A percentile compares a stretch with the other conserved stretches of the same genome.
phyloP scores from a whole-genome alignment of 2,113 vertebrate species.

The Rhineura floridana region DNA sequence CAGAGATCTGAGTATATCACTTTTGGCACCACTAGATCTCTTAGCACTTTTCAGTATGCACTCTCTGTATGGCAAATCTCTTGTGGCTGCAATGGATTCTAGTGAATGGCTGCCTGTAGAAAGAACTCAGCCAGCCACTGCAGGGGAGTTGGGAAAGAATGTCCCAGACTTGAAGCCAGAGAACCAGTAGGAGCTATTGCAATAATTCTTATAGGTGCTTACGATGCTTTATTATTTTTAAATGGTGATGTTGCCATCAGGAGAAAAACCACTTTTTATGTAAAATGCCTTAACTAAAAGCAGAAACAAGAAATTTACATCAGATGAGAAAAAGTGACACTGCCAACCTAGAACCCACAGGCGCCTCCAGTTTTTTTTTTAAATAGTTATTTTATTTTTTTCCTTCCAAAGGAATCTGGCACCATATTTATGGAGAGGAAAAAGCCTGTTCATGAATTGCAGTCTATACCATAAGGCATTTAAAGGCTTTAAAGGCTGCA shows the following conservation, averaged over 20 bases:
- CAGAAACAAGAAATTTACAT: constrained; percentile 25
- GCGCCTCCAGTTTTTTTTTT: neutral
- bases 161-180: neutral
- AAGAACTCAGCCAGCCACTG: neutral
- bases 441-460: neutral
- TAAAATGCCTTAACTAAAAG: constrained; percentile 35
- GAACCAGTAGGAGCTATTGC: neutral
- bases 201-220: neutral
- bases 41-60: neutral
- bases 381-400: neutral
- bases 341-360: constrained; percentile 9
- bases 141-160: neutral
- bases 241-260: neutral
- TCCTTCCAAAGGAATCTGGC: neutral
- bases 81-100: neutral
- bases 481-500: neutral
- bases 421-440: neutral
- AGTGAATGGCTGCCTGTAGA: neutral
- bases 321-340: neutral
- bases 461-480: neutral
- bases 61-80: neutral
- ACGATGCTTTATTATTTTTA: neutral
- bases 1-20: neutral
- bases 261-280: neutral
- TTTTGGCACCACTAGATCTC: neutral